Evolutionary conservation across 1,140 invertebrate species (phyloP).

Genomic region (Drosophila saltans): DNA sequence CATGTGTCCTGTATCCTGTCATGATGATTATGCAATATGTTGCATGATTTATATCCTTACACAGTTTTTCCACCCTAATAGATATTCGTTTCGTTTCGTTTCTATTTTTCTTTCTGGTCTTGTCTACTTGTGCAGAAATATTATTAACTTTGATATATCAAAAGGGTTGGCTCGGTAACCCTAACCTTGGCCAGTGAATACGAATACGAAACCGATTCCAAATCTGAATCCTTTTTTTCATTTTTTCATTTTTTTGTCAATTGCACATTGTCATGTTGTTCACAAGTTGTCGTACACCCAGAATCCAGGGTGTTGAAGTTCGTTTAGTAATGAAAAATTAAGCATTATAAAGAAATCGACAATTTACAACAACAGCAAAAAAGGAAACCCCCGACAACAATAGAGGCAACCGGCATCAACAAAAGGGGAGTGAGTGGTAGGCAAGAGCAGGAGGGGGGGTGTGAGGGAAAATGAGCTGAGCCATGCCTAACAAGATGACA

Average conservation of each 20-base stretch:
- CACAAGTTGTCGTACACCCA: slow-evolving; percentile 71
- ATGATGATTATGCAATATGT: slow-evolving; percentile 82
- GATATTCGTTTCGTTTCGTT: slow-evolving; percentile 13
- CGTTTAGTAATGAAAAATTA: slow-evolving; percentile 70
- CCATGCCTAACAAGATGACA: slow-evolving; percentile 41
- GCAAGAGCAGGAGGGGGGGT: slow-evolving; percentile 1
- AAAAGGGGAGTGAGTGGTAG: slow-evolving; percentile 21
- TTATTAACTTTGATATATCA: slow-evolving; percentile 69
- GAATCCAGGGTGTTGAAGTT: slow-evolving; percentile 75
- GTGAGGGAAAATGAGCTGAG: not conserved
- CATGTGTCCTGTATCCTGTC: slow-evolving; percentile 26
- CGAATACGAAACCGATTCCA: slow-evolving; percentile 1
- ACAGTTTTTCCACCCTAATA: slow-evolving; percentile 54
- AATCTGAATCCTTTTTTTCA: slow-evolving; percentile 14
- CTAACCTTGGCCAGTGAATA: slow-evolving; percentile 26
- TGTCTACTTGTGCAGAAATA: slow-evolving; percentile 54
- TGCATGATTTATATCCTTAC: slow-evolving; percentile 77
- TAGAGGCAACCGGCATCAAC: slow-evolving; percentile 27
- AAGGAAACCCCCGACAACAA: slow-evolving; percentile 14
- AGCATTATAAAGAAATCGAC: slow-evolving; percentile 75
- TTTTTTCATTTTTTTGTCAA: slow-evolving; percentile 26
- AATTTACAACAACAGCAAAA: slow-evolving; percentile 36
- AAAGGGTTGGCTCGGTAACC: slow-evolving; percentile 45
- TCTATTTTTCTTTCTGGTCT: slow-evolving; percentile 12
- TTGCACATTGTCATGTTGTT: slow-evolving; percentile 82